Conservation (phyloP, 2,113 vertebrate genomes). For the Tyto alba region DNA sequence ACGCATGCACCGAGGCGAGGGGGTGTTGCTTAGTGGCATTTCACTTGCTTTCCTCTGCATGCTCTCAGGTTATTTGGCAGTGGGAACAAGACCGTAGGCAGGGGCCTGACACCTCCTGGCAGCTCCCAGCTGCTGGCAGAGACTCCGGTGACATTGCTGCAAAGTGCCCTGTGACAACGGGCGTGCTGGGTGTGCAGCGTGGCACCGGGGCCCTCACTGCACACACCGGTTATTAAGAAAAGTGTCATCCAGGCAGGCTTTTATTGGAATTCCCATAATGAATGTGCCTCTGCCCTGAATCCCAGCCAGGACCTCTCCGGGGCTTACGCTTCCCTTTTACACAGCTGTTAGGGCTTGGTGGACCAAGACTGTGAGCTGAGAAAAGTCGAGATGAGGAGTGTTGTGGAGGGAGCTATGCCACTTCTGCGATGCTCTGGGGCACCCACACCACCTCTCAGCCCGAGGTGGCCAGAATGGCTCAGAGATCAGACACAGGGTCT, state of each 20-base stretch:
- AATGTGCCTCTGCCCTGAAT: not conserved
- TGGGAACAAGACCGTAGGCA: not conserved
- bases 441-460: not conserved
- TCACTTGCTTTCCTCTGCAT: not conserved
- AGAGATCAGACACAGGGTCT: not conserved
- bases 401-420: not conserved
- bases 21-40: not conserved
- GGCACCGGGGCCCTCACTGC: not conserved
- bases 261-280: not conserved
- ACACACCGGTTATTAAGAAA: not conserved
- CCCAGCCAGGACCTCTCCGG: not conserved
- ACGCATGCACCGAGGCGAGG: fast-evolving
- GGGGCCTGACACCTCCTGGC: not conserved
- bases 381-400: not conserved
- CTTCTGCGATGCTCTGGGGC: not conserved
- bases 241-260: not conserved
- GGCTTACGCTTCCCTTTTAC: not conserved
- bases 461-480: not conserved
- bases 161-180: not conserved
- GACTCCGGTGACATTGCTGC: not conserved
- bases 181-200: not conserved
- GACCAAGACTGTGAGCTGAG: not conserved
- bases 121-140: not conserved
- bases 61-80: not conserved
- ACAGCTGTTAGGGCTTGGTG: not conserved